Base-by-base conservation (phyloP, 2,888 invertebrate species). In the Buathra laborator region DNA sequence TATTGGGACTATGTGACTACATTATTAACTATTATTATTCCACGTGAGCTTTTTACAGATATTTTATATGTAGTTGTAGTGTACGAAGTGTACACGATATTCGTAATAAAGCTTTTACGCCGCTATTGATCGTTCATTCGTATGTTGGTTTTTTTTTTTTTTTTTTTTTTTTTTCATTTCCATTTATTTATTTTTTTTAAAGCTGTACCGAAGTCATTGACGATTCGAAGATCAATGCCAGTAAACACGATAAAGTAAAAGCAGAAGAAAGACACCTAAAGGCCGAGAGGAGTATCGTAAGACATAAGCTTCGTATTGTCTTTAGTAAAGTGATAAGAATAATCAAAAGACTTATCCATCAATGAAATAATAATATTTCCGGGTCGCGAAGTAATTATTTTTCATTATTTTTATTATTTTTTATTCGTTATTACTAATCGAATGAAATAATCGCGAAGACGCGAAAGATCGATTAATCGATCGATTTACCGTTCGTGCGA, bases 191-290 rank as follows among this genome's bases (percentile, higher is more conserved):
- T 56, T 83, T 84, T 84, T 77, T 81, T 90, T 90, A 90, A 90
- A 90, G 90, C 90, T 90, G 89, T 89, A 90, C 90, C 90, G 90
- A 90, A 90, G 90, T 89, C 88, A 90, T 90, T 89, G 90, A 88
- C 87, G 83, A 14, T 86, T 68, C 74, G 62, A 84, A 64, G 75
- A 85, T 78, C 89, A 88, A 87, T 88, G 82, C 76, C 78, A 84
- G 46, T 83, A 86, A 87, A 88, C 67, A 85, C 83, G 64, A 83
- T 74, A 81, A 85, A 86, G 83, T 83, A 83, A 85, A 84, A 24
- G 72, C 75, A 56, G 53, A 43, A 81, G 59, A 56, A 72, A 80
- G 77, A 32, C 24, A 83, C 46, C 67, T 44, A 46, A 59, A 24
- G 59, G 68, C 68, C 51, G 66, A 37, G 19, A 67, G 53, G 16